Base-by-base conservation (phyloP, 2,113 vertebrate genomes). In the Tenebrosternarchus preto region DNA sequence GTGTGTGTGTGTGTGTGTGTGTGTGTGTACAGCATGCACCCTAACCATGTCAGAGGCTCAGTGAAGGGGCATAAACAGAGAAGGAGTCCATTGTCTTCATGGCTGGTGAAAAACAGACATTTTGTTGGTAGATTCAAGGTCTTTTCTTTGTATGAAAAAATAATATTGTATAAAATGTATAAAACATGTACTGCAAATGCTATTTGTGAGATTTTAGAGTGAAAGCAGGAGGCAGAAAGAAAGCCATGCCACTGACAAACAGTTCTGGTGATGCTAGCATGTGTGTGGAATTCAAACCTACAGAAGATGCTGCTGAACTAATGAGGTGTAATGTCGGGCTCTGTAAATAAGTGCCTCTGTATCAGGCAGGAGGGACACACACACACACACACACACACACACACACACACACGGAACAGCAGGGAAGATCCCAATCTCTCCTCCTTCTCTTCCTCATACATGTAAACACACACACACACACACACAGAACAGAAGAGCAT, bases 331-430 rank as follows among this genome's bases (percentile, higher is more conserved):
- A 78, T 81, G 78, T 87, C 70, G 20, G 83, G 87, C 73, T 76
- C 73, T 78, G 53, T 88, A 88, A 90, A 83, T 80, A 89, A 87
- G 86, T 88, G 60, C 79, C 24, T 75, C 53, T 63, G 64, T 53
- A 55, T 22, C 19, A 76, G 16, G 0, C 39, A 61, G 27, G 36
- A 70, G 80, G 71, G 88, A 20, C 31, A 64, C 75, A 22, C 46
- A 73, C 80, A 80, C 85, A 77, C 55, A 60, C 72, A 59, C 72
- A 59, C 72, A 73, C 72, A 60, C 55, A 55, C 87, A 82, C 46
- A 79, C 90, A 90, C 86, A 57, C 29, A n/a, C 5, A 36, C n/a
- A 8, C 70, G 29, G n/a, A 60, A 57, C 70, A 25, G 57, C 59
- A 39, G 39, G 39, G 39, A 46, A 46, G 39, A 46, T 4, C 39